These are phyloP conservation scores for Mobula birostris DNA, from an alignment of 2,113 vertebrate species.

Conservation along the genomic window DNA sequence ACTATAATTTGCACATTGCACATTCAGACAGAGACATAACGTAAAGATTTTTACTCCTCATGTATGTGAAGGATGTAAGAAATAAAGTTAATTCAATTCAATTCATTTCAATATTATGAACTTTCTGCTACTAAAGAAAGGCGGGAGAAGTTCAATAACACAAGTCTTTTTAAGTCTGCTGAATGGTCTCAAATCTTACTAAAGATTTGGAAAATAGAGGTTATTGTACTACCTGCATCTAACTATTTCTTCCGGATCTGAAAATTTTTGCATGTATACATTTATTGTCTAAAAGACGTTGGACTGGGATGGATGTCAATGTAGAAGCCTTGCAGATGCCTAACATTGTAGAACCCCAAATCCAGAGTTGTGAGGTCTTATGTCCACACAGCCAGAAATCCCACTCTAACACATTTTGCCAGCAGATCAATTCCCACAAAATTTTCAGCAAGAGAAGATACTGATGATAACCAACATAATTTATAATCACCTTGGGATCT, in stretches of 20 bases:
- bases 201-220: not conserved
- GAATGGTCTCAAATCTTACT: not conserved
- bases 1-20: too few relatives aligned
- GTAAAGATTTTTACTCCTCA: too few relatives aligned
- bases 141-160: not conserved
- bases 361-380: not conserved
- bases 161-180: not conserved
- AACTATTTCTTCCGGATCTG: not conserved
- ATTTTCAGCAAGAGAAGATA: not conserved
- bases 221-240: not conserved
- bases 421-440: not conserved
- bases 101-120: not conserved
- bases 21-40: too few relatives aligned
- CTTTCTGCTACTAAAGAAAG: not conserved
- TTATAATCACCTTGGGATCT: not conserved
- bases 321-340: not conserved
- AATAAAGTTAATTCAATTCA: too few relatives aligned
- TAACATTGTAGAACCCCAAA: not conserved
- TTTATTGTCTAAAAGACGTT: not conserved
- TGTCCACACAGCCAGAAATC: not conserved
- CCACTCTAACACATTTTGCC: not conserved
- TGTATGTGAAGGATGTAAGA: too few relatives aligned
- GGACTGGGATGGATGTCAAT: not conserved
- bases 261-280: not conserved
- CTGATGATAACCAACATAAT: not conserved